These are phyloP conservation scores for Bolborhynchus lineola DNA, from an alignment of 2,113 vertebrate species.

Conservation along the genomic window DNA sequence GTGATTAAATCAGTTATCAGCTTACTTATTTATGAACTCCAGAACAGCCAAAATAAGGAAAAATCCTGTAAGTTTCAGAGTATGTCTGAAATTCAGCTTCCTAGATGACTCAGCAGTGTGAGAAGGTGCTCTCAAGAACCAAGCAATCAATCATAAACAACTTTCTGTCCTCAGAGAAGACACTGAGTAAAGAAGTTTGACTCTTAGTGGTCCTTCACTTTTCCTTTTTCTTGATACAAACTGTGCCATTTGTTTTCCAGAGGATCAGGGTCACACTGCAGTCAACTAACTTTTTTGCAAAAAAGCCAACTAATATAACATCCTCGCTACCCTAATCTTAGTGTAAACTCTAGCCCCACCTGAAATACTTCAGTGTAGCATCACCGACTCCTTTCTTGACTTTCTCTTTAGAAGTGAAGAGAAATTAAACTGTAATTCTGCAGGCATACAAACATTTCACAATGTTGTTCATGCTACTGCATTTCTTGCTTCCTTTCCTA, in stretches of 20 bases:
- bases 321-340: not conserved
- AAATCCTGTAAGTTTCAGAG: not conserved
- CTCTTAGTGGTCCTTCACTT: not conserved
- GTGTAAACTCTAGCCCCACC: not conserved
- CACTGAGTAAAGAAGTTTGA: not conserved
- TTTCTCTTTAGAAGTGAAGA: not conserved
- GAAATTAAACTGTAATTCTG: not conserved
- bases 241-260: not conserved
- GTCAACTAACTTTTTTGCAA: not conserved
- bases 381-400: not conserved
- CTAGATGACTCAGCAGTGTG: not conserved
- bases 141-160: not conserved
- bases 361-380: not conserved
- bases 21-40: not conserved
- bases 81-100: not conserved
- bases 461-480: not conserved
- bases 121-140: not conserved
- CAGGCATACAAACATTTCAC: not conserved
- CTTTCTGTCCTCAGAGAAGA: not conserved
- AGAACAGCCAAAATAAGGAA: not conserved
- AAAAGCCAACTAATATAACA: not conserved
- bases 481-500: not conserved
- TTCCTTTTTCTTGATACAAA: not conserved
- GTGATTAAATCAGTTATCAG: not conserved
- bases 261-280: not conserved